Percentiles rank a stretch among this genome's conserved stretches.
Conservation (phyloP, 2,113 vertebrate species). For the Eclectus roratus region DNA sequence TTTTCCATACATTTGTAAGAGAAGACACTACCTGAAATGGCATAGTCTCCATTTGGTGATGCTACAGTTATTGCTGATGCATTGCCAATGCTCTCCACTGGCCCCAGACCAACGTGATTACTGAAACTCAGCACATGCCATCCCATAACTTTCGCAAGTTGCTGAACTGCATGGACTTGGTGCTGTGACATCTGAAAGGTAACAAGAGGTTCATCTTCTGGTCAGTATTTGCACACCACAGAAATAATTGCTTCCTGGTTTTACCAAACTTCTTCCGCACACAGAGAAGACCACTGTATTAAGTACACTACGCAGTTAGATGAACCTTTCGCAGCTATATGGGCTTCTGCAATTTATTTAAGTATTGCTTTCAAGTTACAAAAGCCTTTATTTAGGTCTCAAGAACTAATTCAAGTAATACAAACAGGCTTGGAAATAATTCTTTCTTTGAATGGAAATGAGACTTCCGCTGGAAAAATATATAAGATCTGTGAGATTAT, state of each 20-base stretch:
- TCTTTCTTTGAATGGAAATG: neutral
- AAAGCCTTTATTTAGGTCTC: neutral
- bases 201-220: neutral
- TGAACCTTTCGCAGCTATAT: neutral
- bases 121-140: slow-evolving; percentile 98
- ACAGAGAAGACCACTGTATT: neutral
- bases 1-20: neutral
- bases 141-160: slow-evolving; percentile 98
- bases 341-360: neutral
- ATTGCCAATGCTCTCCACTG: slow-evolving; percentile 94
- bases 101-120: slow-evolving; percentile 92
- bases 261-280: neutral
- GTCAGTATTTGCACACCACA: neutral
- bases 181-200: slow-evolving; percentile 94
- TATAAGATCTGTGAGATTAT: neutral
- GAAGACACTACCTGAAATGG: slow-evolving; percentile 86
- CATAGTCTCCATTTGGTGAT: slow-evolving; percentile 90
- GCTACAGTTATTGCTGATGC: slow-evolving; percentile 93
- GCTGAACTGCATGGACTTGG: slow-evolving; percentile 96
- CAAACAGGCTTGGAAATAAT: neutral
- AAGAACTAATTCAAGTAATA: neutral
- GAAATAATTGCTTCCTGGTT: neutral
- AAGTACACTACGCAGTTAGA: neutral
- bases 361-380: neutral
- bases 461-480: neutral